Conservation (phyloP, 2,113 vertebrate genomes). For the Hassar affinis region DNA sequence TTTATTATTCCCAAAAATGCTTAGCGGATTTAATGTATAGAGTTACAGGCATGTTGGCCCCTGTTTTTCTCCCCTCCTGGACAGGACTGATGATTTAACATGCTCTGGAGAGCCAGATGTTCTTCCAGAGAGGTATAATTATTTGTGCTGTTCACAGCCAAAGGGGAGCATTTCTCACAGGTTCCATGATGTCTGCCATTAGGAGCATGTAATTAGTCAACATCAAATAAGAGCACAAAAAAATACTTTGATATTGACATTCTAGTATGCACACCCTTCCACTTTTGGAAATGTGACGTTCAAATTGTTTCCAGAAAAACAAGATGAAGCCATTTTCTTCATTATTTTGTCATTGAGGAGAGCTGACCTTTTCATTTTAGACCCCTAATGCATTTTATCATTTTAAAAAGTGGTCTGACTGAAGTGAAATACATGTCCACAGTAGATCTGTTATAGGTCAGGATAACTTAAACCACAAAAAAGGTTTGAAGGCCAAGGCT, state of each 20-base stretch:
- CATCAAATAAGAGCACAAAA: slow-evolving; percentile 35
- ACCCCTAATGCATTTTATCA: slow-evolving; percentile 3
- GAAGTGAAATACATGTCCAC: not conserved
- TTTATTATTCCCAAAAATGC: slow-evolving; percentile 77
- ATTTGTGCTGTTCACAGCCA: slow-evolving; percentile 32
- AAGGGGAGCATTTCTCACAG: slow-evolving; percentile 34
- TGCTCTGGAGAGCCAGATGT: slow-evolving; percentile 38
- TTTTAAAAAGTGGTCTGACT: not conserved
- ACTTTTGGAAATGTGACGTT: slow-evolving; percentile 27
- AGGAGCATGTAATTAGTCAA: slow-evolving; percentile 37
- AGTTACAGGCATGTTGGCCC: slow-evolving; percentile 68
- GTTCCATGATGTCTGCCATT: slow-evolving; percentile 44
- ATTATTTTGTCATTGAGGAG: slow-evolving; percentile 1
- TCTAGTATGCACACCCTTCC: slow-evolving; percentile 17
- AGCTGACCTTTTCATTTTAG: slow-evolving; percentile 5
- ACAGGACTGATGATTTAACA: slow-evolving; percentile 58
- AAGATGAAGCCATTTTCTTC: slow-evolving; percentile 20
- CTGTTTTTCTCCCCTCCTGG: slow-evolving; percentile 54
- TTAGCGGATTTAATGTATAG: slow-evolving; percentile 73
- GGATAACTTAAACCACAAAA: not conserved
- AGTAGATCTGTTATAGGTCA: not conserved
- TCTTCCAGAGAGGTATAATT: slow-evolving; percentile 39
- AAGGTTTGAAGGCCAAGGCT: not conserved
- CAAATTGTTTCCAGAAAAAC: slow-evolving; percentile 31
- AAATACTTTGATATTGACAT: slow-evolving; percentile 32